phyloP scores from a whole-genome alignment of 1,140 invertebrate genomes.

The Tribolium castaneum region DNA sequence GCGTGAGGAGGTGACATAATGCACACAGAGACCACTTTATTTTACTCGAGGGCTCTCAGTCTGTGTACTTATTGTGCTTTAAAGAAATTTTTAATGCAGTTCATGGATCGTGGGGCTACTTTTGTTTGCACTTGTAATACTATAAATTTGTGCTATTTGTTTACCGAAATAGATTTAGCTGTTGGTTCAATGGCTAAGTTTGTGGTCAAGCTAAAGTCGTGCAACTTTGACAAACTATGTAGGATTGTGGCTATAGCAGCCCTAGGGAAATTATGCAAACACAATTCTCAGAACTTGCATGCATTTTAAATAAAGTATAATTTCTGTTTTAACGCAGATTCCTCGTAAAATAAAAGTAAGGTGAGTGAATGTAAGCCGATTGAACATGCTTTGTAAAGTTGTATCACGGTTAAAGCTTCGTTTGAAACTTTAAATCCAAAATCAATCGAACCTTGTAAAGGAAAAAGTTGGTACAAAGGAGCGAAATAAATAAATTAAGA shows the following conservation, averaged over 20 bases:
- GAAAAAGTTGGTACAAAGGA: slow-evolving; percentile 18
- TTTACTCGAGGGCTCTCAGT: neutral
- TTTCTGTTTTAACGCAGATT: neutral
- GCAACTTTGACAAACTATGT: slow-evolving; percentile 20
- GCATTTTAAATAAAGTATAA: neutral
- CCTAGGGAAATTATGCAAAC: slow-evolving; percentile 19
- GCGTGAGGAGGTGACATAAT: neutral
- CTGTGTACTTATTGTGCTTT: neutral
- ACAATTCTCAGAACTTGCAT: neutral
- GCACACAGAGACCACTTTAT: slow-evolving; percentile 1
- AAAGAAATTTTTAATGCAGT: slow-evolving; percentile 5
- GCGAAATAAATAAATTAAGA: slow-evolving; percentile 20
- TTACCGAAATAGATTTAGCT: neutral
- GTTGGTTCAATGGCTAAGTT: neutral
- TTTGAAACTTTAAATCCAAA: slow-evolving; percentile 21
- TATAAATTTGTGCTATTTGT: too few species aligned
- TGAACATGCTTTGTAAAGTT: neutral
- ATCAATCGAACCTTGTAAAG: slow-evolving; percentile 13
- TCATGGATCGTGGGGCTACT: neutral
- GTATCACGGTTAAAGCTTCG: neutral
- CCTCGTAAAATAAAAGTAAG: neutral
- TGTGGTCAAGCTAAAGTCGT: slow-evolving; percentile 13
- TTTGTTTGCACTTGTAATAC: too few species aligned
- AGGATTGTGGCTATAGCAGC: neutral
- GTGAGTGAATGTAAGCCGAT: neutral